Conservation (phyloP, 1,140 invertebrate species). For the Drosophila nannoptera region DNA sequence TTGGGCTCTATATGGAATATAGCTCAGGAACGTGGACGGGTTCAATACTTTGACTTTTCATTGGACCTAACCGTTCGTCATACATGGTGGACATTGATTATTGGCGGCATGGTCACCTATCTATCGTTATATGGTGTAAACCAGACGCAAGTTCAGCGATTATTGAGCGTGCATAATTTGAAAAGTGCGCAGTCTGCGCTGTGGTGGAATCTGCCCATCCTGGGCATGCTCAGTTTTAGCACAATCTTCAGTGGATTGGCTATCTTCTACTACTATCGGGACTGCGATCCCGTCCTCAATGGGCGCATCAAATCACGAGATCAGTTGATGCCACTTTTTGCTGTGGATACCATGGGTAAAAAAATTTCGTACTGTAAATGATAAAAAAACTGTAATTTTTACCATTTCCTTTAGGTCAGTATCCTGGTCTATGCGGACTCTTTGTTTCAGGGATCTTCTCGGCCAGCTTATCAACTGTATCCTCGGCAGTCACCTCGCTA, state of each 20-base stretch:
- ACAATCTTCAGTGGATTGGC: slow-evolving; percentile 89
- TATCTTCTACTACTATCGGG: slow-evolving; percentile 87
- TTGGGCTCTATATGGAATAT: slow-evolving; percentile 84
- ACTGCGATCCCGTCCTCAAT: slow-evolving; percentile 86
- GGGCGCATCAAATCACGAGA: slow-evolving; percentile 81
- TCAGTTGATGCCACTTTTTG: slow-evolving; percentile 87
- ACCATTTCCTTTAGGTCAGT: slow-evolving; percentile 63
- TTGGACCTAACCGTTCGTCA: slow-evolving; percentile 87
- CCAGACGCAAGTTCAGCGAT: slow-evolving; percentile 92
- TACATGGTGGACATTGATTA: slow-evolving; percentile 85
- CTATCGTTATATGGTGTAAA: slow-evolving; percentile 90
- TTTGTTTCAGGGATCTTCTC: slow-evolving; percentile 92
- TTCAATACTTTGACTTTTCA: slow-evolving; percentile 82
- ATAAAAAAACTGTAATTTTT: background rate
- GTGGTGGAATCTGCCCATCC: slow-evolving; percentile 86
- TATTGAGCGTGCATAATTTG: slow-evolving; percentile 87
- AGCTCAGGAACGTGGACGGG: slow-evolving; percentile 83
- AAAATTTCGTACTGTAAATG: background rate
- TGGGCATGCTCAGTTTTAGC: slow-evolving; percentile 83
- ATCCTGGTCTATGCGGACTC: slow-evolving; percentile 88
- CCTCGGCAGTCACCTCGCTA: slow-evolving; percentile 90
- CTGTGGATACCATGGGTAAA: slow-evolving; percentile 85
- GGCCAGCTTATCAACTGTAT: slow-evolving; percentile 90
- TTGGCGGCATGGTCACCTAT: slow-evolving; percentile 88
- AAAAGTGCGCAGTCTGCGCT: slow-evolving; percentile 83